A percentile compares a stretch with the other conserved stretches of the same genome.
These are phyloP conservation scores for Drosophila sordidula DNA, from an alignment of 2,888 invertebrate species.

Conservation along the genomic window DNA sequence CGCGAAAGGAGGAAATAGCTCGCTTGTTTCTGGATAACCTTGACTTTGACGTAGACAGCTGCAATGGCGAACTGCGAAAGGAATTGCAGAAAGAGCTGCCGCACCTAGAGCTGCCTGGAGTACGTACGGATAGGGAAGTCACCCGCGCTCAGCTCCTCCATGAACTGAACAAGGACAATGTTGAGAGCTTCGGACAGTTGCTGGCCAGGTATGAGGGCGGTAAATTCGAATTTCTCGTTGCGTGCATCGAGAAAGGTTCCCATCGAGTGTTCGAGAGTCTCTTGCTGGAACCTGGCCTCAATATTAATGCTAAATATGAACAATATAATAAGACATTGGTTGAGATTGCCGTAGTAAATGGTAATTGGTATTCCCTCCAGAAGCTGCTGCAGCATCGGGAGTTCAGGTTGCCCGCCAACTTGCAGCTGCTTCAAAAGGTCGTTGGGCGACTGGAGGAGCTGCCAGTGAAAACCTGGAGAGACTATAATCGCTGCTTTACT, in stretches of 20 bases:
- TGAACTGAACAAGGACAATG: constrained; percentile 86
- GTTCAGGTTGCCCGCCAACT: constrained; percentile 85
- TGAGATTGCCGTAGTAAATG: constrained; percentile 88
- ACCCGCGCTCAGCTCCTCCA: constrained; percentile 85
- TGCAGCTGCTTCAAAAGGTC: constrained; percentile 8
- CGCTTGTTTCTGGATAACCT: constrained; percentile 65
- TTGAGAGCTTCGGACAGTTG: constrained; percentile 86
- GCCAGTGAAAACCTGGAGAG: constrained; percentile 66
- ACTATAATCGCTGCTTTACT: constrained; percentile 88
- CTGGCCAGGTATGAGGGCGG: constrained; percentile 80
- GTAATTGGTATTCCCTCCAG: constrained; percentile 82
- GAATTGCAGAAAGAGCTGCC: constrained; percentile 37
- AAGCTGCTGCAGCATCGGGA: constrained; percentile 84
- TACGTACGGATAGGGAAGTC: not conserved
- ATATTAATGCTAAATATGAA: constrained; percentile 84
- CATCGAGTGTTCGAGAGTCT: constrained; percentile 85
- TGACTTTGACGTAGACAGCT: constrained; percentile 70
- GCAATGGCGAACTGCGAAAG: constrained; percentile 76
- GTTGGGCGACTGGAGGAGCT: constrained; percentile 19
- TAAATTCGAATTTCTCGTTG: constrained; percentile 67
- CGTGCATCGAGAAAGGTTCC: constrained; percentile 86
- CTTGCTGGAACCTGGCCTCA: constrained; percentile 84
- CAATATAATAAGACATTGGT: constrained; percentile 85
- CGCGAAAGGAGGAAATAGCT: constrained; percentile 64
- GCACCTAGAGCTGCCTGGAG: not conserved